phyloP scores from a whole-genome alignment of 23 tunicate species.

The Halocynthia roretzi region DNA sequence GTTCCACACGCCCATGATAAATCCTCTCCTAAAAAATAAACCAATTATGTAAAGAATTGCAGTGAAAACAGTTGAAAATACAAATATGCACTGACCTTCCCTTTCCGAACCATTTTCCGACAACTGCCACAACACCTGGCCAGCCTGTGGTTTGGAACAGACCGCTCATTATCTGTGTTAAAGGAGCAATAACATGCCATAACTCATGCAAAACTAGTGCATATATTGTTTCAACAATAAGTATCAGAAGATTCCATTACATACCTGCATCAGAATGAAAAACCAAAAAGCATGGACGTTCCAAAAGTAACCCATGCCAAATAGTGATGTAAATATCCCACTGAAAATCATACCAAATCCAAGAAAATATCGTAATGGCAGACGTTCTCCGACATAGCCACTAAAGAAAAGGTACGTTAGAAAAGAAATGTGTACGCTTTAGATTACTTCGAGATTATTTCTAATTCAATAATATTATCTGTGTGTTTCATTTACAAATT shows the following conservation, averaged over 20 bases:
- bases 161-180: slow-evolving; percentile 65
- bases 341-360: slow-evolving; percentile 70
- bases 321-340: slow-evolving; percentile 82
- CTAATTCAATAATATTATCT: no score
- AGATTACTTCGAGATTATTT: no score
- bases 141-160: slow-evolving; percentile 80
- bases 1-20: slow-evolving; percentile 97
- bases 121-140: slow-evolving; percentile 91
- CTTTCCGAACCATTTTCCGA: slow-evolving; percentile 96
- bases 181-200: background rate
- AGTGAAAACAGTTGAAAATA: background rate
- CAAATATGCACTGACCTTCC: slow-evolving; percentile 24
- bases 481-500: no score
- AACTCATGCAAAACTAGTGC: background rate
- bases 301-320: slow-evolving; percentile 76
- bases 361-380: slow-evolving; percentile 75
- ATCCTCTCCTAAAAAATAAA: slow-evolving; percentile 50
- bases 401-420: slow-evolving; percentile 14
- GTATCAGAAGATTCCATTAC: background rate
- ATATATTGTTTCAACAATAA: background rate
- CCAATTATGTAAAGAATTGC: no score
- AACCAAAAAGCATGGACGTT: slow-evolving; percentile 53
- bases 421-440: no score
- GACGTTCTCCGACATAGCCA: slow-evolving; percentile 81
- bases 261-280: slow-evolving; percentile 72